Base-by-base conservation (phyloP, 1,140 invertebrate genomes). In the Plodia interpunctella region DNA sequence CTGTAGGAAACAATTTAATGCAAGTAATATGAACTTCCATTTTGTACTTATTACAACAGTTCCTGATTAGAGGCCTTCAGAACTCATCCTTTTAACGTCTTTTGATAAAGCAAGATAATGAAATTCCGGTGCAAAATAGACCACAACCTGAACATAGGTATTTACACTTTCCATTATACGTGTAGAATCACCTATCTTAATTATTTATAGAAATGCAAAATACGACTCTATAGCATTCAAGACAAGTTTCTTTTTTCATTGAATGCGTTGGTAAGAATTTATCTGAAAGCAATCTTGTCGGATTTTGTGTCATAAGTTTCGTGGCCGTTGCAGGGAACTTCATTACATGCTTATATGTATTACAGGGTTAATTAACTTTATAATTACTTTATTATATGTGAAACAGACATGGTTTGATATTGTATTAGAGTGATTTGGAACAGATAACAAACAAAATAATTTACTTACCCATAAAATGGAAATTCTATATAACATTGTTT, bases 261-360 rank as follows among this genome's bases (percentile, higher is more conserved):
- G 38, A 15, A 44, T 15, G 15, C 13, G 13, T 15, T 15, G 38
- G 38, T 44, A 44, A 44, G 13, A 44, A 44, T 17, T 44, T 44
- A 44, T 44, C 38, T 44, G 38, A 17, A 44, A 44, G 38, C 38
- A 44, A 44, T 44, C 38, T 44, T 44, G 38, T 44, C 38, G 38
- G 38, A 44, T 44, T 44, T 44, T 44, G 38, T 17, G 38, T 17
- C 38, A 44, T n/a, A n/a, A 15, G 13, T 44, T 44, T n/a, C 10
- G 38, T 44, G 38, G 38, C 15, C 13, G 38, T 44, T 44, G 3
- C 15, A 44, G 38, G n/a, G 10, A 44, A 44, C 15, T 44, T 44
- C 30, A 32, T 32, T 32, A 32, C 30, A 9, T 10, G 13, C 38
- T 44, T 15, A 44, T 44, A 44, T n/a, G n/a, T n/a, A n/a, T 44